A percentile compares a stretch with the other conserved stretches of the same genome.
Evolutionary conservation across 2,797 vertebrate species (phyloP).

Genomic region (Propithecus deckenii): DNA sequence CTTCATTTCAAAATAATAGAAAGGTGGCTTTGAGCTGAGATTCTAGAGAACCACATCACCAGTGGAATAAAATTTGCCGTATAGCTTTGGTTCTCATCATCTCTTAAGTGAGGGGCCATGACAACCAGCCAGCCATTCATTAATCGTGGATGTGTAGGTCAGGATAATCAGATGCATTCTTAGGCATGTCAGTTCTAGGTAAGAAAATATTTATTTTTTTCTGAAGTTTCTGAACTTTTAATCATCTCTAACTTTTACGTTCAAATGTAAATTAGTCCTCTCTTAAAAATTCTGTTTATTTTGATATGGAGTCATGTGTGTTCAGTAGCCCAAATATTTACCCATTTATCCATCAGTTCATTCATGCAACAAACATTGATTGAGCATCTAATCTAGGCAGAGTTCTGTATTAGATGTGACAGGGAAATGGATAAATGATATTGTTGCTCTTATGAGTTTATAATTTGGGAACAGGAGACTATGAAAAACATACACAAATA

Average conservation of each 20-base stretch:
- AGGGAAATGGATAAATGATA: neutral
- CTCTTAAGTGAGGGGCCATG: neutral
- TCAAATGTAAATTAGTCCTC: conserved; percentile 11
- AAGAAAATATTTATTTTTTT: neutral
- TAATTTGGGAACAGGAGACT: neutral
- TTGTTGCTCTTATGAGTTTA: neutral
- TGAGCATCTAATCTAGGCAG: neutral
- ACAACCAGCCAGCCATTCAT: no score
- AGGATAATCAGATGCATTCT: neutral
- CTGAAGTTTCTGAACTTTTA: neutral
- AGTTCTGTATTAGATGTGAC: neutral
- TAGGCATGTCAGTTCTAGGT: neutral
- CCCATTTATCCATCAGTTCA: neutral
- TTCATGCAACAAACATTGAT: neutral
- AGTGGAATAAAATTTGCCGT: neutral
- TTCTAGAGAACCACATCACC: neutral
- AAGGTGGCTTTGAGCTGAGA: conserved; percentile 5
- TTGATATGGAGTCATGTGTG: neutral
- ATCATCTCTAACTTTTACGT: neutral
- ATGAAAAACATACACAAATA: neutral
- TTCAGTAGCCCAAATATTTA: neutral
- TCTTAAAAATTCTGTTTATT: neutral
- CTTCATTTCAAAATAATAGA: neutral
- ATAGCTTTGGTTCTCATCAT: neutral
- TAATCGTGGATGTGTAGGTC: neutral